These are phyloP conservation scores for Styela plicata DNA, from an alignment of 23 tunicate genomes.

Conservation along the genomic window DNA sequence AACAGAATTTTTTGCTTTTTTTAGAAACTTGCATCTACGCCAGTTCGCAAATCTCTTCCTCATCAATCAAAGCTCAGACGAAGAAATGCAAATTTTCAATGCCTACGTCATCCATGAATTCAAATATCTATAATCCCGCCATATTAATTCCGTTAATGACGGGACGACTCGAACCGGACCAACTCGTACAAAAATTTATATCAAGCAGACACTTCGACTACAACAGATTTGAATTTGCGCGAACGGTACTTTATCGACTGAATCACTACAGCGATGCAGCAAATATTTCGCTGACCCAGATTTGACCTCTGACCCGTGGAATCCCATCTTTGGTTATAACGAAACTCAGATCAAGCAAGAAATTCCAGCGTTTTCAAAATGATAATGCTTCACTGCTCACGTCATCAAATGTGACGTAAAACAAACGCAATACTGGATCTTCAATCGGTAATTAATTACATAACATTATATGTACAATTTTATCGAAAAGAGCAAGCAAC, in stretches of 20 bases:
- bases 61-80: neutral
- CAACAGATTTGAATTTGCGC: neutral
- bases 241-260: neutral
- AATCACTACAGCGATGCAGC: neutral
- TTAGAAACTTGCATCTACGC: neutral
- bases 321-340: neutral
- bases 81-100: neutral
- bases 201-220: neutral
- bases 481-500: too few species aligned
- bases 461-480: too few species aligned
- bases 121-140: neutral
- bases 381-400: neutral
- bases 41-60: neutral
- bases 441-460: neutral
- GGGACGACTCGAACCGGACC: neutral
- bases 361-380: neutral
- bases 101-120: neutral
- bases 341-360: neutral
- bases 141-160: too few species aligned
- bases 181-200: neutral
- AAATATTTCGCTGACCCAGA: neutral
- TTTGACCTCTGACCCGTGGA: neutral
- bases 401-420: neutral
- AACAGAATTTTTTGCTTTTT: too few species aligned
- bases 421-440: neutral